Conservation (phyloP, 1,140 invertebrate genomes). For the Chrysoperla carnea region DNA sequence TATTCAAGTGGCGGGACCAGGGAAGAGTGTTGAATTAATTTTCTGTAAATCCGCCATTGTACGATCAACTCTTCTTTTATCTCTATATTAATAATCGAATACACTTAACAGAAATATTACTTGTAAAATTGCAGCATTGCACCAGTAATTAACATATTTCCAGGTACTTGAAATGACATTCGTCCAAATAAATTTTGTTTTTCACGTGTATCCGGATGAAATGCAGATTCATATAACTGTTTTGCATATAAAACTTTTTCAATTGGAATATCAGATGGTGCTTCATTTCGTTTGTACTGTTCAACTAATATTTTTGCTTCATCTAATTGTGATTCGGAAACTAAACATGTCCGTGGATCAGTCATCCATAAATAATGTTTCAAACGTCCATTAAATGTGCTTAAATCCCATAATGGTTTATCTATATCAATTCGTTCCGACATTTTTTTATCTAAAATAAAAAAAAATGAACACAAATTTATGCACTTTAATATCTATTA, state of each 20-base stretch:
- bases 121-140: slow-evolving; percentile 97
- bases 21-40: too few relatives aligned
- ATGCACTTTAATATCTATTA: too few relatives aligned
- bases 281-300: slow-evolving; percentile 56
- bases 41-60: too few relatives aligned
- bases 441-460: slow-evolving; percentile 12
- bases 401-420: slow-evolving; percentile 82
- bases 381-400: slow-evolving; percentile 78
- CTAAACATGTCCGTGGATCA: slow-evolving; percentile 79
- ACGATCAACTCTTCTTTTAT: too few relatives aligned
- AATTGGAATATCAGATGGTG: slow-evolving; percentile 43
- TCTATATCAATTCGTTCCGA: slow-evolving; percentile 63
- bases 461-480: slow-evolving; percentile 3
- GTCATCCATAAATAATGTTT: slow-evolving; percentile 92
- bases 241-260: slow-evolving; percentile 85
- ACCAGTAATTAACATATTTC: slow-evolving; percentile 92
- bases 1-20: too few relatives aligned
- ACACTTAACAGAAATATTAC: slow-evolving; percentile 29
- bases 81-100: too few relatives aligned
- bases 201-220: slow-evolving; percentile 95
- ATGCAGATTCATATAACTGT: slow-evolving; percentile 92
- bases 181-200: slow-evolving; percentile 91
- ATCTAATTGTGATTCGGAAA: slow-evolving; percentile 49
- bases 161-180: slow-evolving; percentile 98
- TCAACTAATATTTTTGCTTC: slow-evolving; percentile 58